A percentile compares a stretch with the other conserved stretches of the same genome.
Evolutionary conservation across 1,140 invertebrate genomes (phyloP).

Genomic region (Listronotus bonariensis): DNA sequence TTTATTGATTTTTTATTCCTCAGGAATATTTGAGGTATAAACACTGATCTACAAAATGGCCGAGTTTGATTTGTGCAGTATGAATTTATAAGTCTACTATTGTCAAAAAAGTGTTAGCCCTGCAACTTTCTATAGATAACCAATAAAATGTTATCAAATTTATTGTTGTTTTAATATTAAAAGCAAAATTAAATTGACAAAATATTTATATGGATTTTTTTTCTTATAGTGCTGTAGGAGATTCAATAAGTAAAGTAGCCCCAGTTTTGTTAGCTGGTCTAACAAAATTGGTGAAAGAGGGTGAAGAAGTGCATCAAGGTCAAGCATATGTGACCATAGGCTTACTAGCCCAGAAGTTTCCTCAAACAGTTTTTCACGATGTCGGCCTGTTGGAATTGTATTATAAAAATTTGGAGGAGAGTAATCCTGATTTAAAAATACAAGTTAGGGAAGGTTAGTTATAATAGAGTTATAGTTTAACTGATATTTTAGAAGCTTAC

Average conservation of each 20-base stretch:
- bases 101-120: too few species aligned
- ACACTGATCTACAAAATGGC: too few species aligned
- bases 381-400: slow-evolving; percentile 67
- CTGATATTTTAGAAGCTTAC: too few species aligned
- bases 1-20: too few species aligned
- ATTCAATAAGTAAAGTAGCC: slow-evolving; percentile 65
- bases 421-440: slow-evolving; percentile 55
- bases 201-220: too few species aligned
- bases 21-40: too few species aligned
- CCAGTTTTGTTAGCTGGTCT: slow-evolving; percentile 71
- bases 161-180: too few species aligned
- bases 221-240: slow-evolving; percentile 63
- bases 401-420: slow-evolving; percentile 67
- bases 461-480: neutral
- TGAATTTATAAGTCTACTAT: too few species aligned
- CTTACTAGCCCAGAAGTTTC: slow-evolving; percentile 70
- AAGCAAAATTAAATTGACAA: too few species aligned
- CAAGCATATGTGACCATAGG: slow-evolving; percentile 80
- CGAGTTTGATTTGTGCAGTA: too few species aligned
- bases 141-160: too few species aligned
- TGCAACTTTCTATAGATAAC: too few species aligned
- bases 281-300: slow-evolving; percentile 71
- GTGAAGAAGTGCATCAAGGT: slow-evolving; percentile 65
- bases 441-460: slow-evolving; percentile 44
- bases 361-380: slow-evolving; percentile 71